Base-by-base conservation (phyloP, 2,113 vertebrate genomes). In the Tachycineta bicolor region DNA sequence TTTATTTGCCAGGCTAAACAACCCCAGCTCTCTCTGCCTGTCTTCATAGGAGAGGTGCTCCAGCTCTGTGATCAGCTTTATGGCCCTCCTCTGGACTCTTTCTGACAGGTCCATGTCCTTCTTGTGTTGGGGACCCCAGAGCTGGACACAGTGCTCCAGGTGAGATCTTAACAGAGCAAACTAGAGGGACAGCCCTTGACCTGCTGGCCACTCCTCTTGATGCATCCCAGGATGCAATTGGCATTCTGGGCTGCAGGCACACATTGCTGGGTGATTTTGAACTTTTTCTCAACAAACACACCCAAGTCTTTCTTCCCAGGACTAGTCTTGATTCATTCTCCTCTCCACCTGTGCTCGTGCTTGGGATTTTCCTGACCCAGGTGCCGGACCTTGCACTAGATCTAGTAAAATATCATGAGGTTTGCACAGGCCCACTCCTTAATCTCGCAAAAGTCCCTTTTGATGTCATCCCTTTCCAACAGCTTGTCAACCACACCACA, bases 271-370 rank as follows among this genome's bases (percentile, higher is more conserved):
- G 21, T 44, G 5, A 43, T 59, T 34, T 43, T 50, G 17, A 68
- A 11, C 11, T 26, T 59, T 50, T 68, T 0, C 1, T 68, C 26
- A 37, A 20, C 13, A 44, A 67, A 59, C 14, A 68, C 2, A 0
- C 9, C 9, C 44, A 52, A 18, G 26, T 12, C 25, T 59, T 50
- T 68, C 55, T 67, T 44, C 14, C 22, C 11, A 68, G 21, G 37
- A 7, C 6, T 68, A 44, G 18, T 43, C 53, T 33, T 58, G 33
- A 34, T 44, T 7, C 22, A 26, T 44, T 59, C 22, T 44, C 14
- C 17, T 52, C 37, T 21, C 44, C 9, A 3, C 20, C 29, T 43
- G 21, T 34, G 10, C 6, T 50, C 16, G 7, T 50, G 14, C 5
- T 50, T 25, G 9, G 25, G 25, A 17, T 50, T 59, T 17, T 33